phyloP scores from a whole-genome alignment of 1,140 invertebrate species.

The Pachypsylla venusta region DNA sequence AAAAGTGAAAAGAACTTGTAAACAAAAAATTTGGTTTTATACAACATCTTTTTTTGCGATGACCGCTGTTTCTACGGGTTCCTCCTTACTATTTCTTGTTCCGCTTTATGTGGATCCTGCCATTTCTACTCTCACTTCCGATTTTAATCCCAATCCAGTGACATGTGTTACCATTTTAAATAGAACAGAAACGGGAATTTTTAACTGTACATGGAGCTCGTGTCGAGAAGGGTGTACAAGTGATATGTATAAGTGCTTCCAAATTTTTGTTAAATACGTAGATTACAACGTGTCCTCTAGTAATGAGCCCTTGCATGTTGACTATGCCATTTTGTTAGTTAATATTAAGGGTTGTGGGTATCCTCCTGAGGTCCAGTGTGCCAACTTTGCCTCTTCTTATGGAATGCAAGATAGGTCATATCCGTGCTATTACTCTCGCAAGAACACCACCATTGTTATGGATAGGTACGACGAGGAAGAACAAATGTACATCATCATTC shows the following conservation, averaged over 20 bases:
- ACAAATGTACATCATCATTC: slow-evolving; percentile 58
- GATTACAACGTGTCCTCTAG: slow-evolving; percentile 16
- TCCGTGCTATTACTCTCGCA: slow-evolving; percentile 67
- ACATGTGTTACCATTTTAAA: slow-evolving; percentile 56
- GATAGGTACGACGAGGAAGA: slow-evolving; percentile 61
- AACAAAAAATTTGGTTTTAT: slow-evolving; percentile 60
- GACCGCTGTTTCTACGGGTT: slow-evolving; percentile 60
- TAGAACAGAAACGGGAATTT: slow-evolving; percentile 58
- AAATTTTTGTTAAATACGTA: slow-evolving; percentile 63
- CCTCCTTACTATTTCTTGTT: slow-evolving; percentile 68
- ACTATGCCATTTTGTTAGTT: slow-evolving; percentile 52
- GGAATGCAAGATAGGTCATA: slow-evolving; percentile 59
- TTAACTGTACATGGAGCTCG: slow-evolving; percentile 73
- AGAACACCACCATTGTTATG: slow-evolving; percentile 63
- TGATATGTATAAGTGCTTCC: slow-evolving; percentile 69
- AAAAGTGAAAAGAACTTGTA: slow-evolving; percentile 47
- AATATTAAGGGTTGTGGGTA: slow-evolving; percentile 82
- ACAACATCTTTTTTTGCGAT: slow-evolving; percentile 60
- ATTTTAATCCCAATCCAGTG: slow-evolving; percentile 62
- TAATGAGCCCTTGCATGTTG: slow-evolving; percentile 16
- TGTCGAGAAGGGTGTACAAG: slow-evolving; percentile 77
- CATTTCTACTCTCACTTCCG: slow-evolving; percentile 68
- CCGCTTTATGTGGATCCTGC: slow-evolving; percentile 80
- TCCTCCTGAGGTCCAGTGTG: slow-evolving; percentile 66
- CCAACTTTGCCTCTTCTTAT: slow-evolving; percentile 60